Base-by-base conservation (phyloP, 2,113 vertebrate species). In the Asarcornis scutulata region DNA sequence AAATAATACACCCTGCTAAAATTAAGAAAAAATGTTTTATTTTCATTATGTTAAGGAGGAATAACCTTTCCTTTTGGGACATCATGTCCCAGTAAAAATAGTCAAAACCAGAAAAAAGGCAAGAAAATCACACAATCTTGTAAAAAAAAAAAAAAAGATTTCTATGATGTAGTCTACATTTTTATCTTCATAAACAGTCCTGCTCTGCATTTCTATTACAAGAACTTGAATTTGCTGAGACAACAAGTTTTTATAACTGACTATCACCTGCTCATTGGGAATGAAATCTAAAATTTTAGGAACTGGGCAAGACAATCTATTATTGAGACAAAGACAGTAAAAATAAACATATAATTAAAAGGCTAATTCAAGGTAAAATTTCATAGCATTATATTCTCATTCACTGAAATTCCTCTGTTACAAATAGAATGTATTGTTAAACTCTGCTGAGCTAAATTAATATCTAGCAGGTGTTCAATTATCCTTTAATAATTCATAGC, bases 401-500 rank as follows among this genome's bases (percentile, higher is more conserved):
- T 91, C 60, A 90, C 32, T 60, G 46, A 68, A 68, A 84, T 92
- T 92, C 48, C 13, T 21, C 69, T 88, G 86, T 75, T 84, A 75
- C 58, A 59, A 79, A 71, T 9, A 55, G 25, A 81, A 94, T 27
- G 21, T 58, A 72, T 22, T 76, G 22, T 56, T 84, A 60, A 76
- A 95, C 21, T 86, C 46, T 60, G 66, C 10, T 64, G 22, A 95
- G 38, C 9, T 31, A 87, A 95, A 75, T 72, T 62, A 95, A 48
- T 87, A 76, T 76, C 82, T 75, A 91, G 44, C 53, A 73, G 53
- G 38, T 89, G 66, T 32, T 91, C 93, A 92, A 91, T 79, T 93
- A 79, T 18, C 16, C 29, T 82, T 93, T 85, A 92, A 79, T 86
- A 92, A 95, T 85, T 87, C 52, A 87, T 58, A 88, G 62, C 21